Conservation (phyloP, 2,888 invertebrate species). For the Petrolisthes cinctipes region DNA sequence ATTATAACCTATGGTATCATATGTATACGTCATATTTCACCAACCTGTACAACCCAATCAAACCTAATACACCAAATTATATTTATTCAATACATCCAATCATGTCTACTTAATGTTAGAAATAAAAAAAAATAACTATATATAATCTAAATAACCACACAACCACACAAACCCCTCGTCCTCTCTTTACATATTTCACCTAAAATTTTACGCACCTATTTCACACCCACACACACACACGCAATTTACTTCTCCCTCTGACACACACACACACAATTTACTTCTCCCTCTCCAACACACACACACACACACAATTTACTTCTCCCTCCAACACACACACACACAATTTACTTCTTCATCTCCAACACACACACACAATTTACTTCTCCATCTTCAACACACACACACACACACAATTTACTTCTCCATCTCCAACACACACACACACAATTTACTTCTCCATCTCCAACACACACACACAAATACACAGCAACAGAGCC, state of each 20-base stretch:
- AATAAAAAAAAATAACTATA: not conserved
- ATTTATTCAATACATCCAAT: not conserved
- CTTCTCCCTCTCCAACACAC: conserved; percentile 3
- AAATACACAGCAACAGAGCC: not conserved
- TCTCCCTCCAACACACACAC: conserved; percentile 11
- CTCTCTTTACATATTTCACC: not conserved
- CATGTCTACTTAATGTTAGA: not conserved
- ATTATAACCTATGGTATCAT: too few relatives aligned
- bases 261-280: too few relatives aligned
- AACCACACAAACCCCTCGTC: not conserved
- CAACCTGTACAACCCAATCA: not conserved
- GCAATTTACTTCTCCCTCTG: not conserved
- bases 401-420: not conserved
- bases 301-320: conserved; percentile 14
- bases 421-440: too few relatives aligned
- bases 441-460: too few relatives aligned
- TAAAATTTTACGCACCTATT: not conserved
- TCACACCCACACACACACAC: not conserved
- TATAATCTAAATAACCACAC: not conserved
- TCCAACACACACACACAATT: conserved; percentile 11
- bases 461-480: not conserved
- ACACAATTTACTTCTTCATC: not conserved
- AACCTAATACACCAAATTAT: not conserved
- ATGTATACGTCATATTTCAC: too few relatives aligned
- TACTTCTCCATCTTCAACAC: not conserved